These are phyloP conservation scores for Euproctis similis DNA, from an alignment of 2,888 invertebrate genomes.

Conservation along the genomic window DNA sequence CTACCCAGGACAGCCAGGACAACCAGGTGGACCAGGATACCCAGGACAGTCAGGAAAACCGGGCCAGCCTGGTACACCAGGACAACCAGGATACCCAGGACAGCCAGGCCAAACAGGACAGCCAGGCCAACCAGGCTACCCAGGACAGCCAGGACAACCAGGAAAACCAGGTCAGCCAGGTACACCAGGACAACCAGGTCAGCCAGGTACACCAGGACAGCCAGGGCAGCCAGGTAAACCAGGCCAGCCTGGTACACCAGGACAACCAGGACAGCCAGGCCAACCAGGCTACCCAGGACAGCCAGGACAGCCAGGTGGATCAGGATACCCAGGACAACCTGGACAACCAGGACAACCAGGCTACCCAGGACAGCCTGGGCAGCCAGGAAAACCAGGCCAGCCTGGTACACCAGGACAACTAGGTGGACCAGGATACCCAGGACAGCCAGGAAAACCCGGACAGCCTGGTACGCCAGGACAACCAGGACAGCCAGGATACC, in stretches of 20 bases:
- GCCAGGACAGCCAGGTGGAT: conserved; percentile 2
- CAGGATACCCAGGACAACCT: conserved; percentile 3
- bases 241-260: conserved; percentile 22
- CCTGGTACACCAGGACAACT: conserved; percentile 21
- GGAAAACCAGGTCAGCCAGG: conserved; percentile 13
- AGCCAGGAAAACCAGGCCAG: conserved; percentile 7
- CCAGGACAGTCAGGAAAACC: conserved; percentile 6
- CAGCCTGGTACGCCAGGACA: conserved; percentile 18
- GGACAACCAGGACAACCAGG: conserved; percentile 20
- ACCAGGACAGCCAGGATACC: conserved; percentile 15
- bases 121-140: conserved; percentile 3
- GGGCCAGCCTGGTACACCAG: conserved; percentile 5
- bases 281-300: conserved; percentile 16
- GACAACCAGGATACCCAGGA: conserved; percentile 4
- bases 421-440: conserved; percentile 24
- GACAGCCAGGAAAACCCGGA: conserved; percentile 24
- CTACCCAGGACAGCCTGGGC: conserved; percentile 9
- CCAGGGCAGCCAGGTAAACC: conserved; percentile 30
- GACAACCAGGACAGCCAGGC: conserved; percentile 15
- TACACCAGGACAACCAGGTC: conserved; percentile 2
- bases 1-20: too few species aligned
- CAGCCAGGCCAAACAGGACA: conserved; percentile 3
- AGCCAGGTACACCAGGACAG: conserved; percentile 22
- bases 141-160: conserved; percentile 19
- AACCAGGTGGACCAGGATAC: conserved; percentile 2